Base-by-base conservation (phyloP, 2,797 vertebrate species). In the Valencia hispanica region DNA sequence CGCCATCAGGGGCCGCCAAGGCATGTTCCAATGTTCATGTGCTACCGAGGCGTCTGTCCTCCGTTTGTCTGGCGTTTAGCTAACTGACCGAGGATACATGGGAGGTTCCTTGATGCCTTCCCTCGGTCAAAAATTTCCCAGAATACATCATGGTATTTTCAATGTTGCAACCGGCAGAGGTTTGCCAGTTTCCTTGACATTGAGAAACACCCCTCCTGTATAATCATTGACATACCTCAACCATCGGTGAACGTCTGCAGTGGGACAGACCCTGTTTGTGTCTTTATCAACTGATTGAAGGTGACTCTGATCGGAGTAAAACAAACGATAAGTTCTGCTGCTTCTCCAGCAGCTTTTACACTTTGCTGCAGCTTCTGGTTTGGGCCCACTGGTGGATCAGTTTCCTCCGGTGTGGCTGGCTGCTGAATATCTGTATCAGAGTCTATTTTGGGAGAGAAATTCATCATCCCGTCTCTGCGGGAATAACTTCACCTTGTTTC, bases 371-470 rank as follows among this genome's bases (percentile, higher is more conserved):
- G 61, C 20, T 39, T 65, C 61, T 39, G 36, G 63, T 66, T 66
- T 66, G 32, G 9, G 30, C 53, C 59, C 32, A 22, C 59, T 63
- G 34, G 32, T 65, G 61, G 61, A 39, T 65, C 61, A 22, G 34
- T 65, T 65, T 65, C 63, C 39, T 27, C 22, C 43, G 63, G 22
- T 66, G 63, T 53, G 51, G 22, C 63, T 41, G 34, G 63, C 25
- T n/a, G 63, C 53, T 80, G 27, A 72, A 73, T 36, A 14, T 7
- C 50, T 30, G 70, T 57, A 71, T 59, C 83, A 77, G 50, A 8
- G 30, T 82, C 59, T 87, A 79, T 86, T 87, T 74, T 34, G 25
- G 48, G 30, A 1, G 51, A 77, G 66, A 75, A 65, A 74, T 73
- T 1, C 63, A 32, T 55, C 32, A 34, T 80, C 51, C 80, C 25